phyloP scores from a whole-genome alignment of 1,140 invertebrate genomes.

The Bemisia tabaci region DNA sequence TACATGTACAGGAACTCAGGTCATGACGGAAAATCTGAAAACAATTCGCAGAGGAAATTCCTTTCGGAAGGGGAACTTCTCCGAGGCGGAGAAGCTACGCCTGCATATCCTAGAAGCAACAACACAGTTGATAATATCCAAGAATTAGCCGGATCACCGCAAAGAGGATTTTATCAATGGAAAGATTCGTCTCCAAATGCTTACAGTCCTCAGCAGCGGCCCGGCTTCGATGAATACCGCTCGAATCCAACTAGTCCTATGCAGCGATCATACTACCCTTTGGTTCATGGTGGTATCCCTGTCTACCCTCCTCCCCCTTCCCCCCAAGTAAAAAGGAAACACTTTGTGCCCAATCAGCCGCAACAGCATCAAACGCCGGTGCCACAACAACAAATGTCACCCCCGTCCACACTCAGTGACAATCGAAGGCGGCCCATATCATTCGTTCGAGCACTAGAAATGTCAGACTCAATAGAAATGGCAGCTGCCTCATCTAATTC shows the following conservation, averaged over 20 bases:
- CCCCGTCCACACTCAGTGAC: constrained; percentile 33
- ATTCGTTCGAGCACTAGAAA: constrained; percentile 80
- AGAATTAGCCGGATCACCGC: constrained; percentile 68
- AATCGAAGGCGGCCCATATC: constrained; percentile 64
- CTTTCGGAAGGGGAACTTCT: constrained; percentile 72
- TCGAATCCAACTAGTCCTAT: constrained; percentile 66
- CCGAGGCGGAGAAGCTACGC: constrained; percentile 35
- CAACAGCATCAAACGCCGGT: constrained; percentile 11
- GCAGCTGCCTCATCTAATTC: constrained; percentile 27
- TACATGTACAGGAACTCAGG: constrained; percentile 4
- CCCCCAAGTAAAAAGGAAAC: constrained; percentile 44
- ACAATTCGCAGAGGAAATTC: constrained; percentile 66
- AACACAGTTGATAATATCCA: constrained; percentile 46
- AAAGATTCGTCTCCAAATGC: constrained; percentile 50
- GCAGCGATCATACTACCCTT: constrained; percentile 37
- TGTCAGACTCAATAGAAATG: constrained; percentile 72
- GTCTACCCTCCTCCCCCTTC: constrained; percentile 43
- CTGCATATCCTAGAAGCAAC: constrained; percentile 35
- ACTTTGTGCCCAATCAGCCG: not conserved
- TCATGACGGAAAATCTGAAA: constrained; percentile 24
- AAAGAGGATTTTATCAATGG: constrained; percentile 70
- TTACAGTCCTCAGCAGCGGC: constrained; percentile 28
- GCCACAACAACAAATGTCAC: constrained; percentile 17
- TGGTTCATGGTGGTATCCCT: constrained; percentile 45
- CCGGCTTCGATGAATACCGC: constrained; percentile 40